phyloP scores from a whole-genome alignment of 2,888 invertebrate species.

The Eilema caniola region DNA sequence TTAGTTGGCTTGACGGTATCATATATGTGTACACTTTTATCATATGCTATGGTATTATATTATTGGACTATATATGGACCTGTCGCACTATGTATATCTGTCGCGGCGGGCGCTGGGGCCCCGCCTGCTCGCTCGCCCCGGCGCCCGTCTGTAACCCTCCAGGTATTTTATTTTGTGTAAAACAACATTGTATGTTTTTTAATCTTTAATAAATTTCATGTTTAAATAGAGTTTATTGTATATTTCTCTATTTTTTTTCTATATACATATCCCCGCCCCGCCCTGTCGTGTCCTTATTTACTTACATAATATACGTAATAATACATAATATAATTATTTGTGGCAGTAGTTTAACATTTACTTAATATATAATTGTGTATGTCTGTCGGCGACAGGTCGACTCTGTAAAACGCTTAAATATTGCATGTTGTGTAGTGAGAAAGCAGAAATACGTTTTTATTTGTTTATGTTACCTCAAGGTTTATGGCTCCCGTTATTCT shows the following conservation, averaged over 20 bases:
- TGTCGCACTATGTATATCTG: constrained; percentile 79
- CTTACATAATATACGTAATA: constrained; percentile 74
- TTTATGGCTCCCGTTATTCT: constrained; percentile 76
- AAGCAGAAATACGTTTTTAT: constrained; percentile 79
- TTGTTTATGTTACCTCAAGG: constrained; percentile 80
- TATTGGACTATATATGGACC: constrained; percentile 84
- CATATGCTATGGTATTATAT: constrained; percentile 85
- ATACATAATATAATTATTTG: constrained; percentile 76
- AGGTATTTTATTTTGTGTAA: constrained; percentile 86
- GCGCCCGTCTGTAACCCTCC: constrained; percentile 72
- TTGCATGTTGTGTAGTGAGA: constrained; percentile 83
- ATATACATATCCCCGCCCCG: constrained; percentile 75
- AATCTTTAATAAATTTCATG: constrained; percentile 86
- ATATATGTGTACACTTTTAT: constrained; percentile 84
- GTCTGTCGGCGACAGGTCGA: constrained; percentile 75
- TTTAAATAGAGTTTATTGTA: constrained; percentile 86
- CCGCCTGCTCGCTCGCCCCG: constrained; percentile 64
- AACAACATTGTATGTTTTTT: constrained; percentile 85
- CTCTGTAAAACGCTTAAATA: constrained; percentile 77
- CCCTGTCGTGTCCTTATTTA: constrained; percentile 80
- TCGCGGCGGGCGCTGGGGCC: constrained; percentile 56
- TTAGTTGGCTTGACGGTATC: constrained; percentile 85
- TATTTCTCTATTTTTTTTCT: constrained; percentile 85
- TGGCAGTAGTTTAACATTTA: constrained; percentile 82
- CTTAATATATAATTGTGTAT: constrained; percentile 69